Evolutionary conservation across 2,113 vertebrate genomes (phyloP), one percentile per base, ranked within the genome.

Genomic region (Paradisaea rubra): DNA sequence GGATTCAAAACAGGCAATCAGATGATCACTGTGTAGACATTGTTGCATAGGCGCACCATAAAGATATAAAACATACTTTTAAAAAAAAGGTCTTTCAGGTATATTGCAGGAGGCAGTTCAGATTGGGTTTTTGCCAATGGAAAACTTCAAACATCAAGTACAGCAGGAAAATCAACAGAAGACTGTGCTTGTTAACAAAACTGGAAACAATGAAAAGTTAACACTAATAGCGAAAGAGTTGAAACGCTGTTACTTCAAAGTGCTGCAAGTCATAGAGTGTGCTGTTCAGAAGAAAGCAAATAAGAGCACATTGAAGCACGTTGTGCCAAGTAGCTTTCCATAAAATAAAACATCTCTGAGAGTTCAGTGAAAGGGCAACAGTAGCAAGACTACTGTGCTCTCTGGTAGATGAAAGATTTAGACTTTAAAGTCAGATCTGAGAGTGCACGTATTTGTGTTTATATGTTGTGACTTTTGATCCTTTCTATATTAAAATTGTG

Each of bases 331-430:
- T 10, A 25, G 23, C 15, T 89, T 96, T 44, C 70, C 56, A 77
- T 63, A 89, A 87, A 65, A 91, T 41, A 83, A 93, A 92, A 61
- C 21, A 59, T 52, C 21, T 52, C 45, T 45, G 12, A 80, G 74
- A 88, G 80, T 95, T 96, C 90, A 95, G 35, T 28, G 6, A 93
- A 96, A 94, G 70, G 90, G n/a, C 80, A 97, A 73, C n/a, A 65
- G n/a, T 52, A 81, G 88, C 45, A 88, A 64, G 56, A 90, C 31
- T 49, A 33, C 19, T 20, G 15, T 30, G 27, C 7, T 80, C 15
- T 78, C 60, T 72, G 45, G 52, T n/a, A 94, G 89, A 92, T 24
- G 11, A 72, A 53, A 73, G 27, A 27, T 41, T 91, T 37, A 65
- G 53, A 88, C 66, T 72, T 65, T 74, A 45, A 88, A 70, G 63